Evolutionary conservation across 1,140 invertebrate species (phyloP).

Genomic region (Polypedilum vanderplanki): DNA sequence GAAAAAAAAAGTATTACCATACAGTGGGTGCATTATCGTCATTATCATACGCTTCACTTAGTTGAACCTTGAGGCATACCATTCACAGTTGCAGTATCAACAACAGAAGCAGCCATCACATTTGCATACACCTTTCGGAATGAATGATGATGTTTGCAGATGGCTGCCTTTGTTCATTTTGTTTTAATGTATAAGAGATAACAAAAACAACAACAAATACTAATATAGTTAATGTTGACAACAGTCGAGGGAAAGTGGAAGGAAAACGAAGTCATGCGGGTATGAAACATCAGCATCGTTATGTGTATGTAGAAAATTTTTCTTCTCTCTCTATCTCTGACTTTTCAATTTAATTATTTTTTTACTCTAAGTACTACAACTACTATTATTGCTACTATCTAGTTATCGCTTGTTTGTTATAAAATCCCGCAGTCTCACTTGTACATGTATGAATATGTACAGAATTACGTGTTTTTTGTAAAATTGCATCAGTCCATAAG

Average conservation of each 20-base stretch:
- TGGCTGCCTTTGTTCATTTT: constrained; percentile 25
- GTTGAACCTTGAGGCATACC: constrained; percentile 15
- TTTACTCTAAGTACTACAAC: too few relatives aligned
- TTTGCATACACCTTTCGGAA: constrained; percentile 13
- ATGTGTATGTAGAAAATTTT: background rate
- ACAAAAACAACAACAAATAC: background rate
- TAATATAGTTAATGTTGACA: constrained; percentile 7
- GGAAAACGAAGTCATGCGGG: background rate
- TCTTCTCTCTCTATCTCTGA: too few relatives aligned
- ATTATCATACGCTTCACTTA: constrained; percentile 6
- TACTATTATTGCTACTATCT: too few relatives aligned
- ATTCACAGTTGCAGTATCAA: background rate
- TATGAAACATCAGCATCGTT: constrained; percentile 17
- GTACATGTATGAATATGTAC: too few relatives aligned
- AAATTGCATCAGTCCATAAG: too few relatives aligned
- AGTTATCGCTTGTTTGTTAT: too few relatives aligned
- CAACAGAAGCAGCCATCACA: background rate
- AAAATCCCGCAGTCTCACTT: too few relatives aligned
- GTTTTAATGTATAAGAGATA: constrained; percentile 8
- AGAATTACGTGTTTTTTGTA: too few relatives aligned
- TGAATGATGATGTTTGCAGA: constrained; percentile 28
- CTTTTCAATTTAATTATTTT: too few relatives aligned
- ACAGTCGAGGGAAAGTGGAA: background rate
- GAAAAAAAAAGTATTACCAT: too few relatives aligned
- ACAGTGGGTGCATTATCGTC: background rate